Percentiles rank a stretch among this genome's conserved stretches.
phyloP scores from a whole-genome alignment of 2,888 invertebrate species.

The Lasioglossum lativentre region DNA sequence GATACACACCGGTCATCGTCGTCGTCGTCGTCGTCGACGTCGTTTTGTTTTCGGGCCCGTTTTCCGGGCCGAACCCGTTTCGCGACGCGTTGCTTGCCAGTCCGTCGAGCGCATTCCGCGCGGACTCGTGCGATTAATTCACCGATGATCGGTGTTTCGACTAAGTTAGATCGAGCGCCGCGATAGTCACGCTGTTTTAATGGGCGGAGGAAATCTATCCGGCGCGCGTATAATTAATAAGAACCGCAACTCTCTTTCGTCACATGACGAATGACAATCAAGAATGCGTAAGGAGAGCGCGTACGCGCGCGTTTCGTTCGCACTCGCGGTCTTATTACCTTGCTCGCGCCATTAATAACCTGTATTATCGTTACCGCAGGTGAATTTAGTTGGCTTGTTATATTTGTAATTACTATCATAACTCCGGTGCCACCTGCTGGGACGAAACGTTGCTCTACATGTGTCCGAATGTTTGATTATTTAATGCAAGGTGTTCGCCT shows the following conservation, averaged over 20 bases:
- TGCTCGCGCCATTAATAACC: neutral
- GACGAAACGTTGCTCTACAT: neutral
- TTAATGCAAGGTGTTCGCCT: neutral
- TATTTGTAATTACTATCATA: slow-evolving; percentile 1
- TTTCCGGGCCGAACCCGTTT: slow-evolving; percentile 2
- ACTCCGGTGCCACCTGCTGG: neutral
- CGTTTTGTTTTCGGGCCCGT: neutral
- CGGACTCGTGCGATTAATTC: neutral
- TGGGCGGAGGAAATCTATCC: neutral
- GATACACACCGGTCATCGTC: neutral
- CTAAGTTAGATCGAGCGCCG: neutral
- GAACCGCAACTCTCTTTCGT: neutral
- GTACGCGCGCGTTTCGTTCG: neutral
- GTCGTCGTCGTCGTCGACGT: neutral
- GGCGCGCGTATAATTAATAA: neutral
- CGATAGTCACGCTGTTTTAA: neutral
- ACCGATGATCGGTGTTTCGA: neutral
- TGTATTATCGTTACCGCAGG: neutral
- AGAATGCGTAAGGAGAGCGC: neutral
- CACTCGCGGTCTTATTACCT: neutral
- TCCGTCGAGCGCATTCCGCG: neutral
- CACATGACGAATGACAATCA: neutral
- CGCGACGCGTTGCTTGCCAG: neutral
- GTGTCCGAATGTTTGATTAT: neutral
- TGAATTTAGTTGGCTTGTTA: neutral